Conservation (phyloP, 2,113 vertebrate genomes). For the Calonectris borealis region DNA sequence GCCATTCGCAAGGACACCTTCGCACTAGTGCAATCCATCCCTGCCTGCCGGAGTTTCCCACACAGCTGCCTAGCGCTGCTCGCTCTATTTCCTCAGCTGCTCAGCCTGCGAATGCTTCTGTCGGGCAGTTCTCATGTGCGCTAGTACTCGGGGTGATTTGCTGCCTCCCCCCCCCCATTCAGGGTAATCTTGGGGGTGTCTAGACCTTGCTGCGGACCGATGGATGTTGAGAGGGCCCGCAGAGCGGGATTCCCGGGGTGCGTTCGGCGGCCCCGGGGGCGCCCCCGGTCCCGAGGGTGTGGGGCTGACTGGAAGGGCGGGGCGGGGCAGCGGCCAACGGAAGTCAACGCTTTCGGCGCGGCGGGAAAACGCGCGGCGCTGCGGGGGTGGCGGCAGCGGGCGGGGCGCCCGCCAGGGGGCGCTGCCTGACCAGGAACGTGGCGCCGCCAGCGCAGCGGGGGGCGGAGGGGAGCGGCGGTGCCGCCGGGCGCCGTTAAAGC, state of each 20-base stretch:
- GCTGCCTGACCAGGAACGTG: background rate
- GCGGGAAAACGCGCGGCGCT: background rate
- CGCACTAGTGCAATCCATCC: accelerated
- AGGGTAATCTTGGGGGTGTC: background rate
- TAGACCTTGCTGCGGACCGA: background rate
- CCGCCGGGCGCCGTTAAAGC: accelerated
- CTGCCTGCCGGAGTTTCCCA: background rate
- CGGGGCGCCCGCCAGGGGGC: background rate
- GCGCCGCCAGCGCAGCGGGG: too few species aligned
- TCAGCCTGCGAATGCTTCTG: accelerated
- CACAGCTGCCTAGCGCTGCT: background rate
- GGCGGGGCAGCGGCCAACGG: background rate
- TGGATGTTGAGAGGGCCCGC: accelerated
- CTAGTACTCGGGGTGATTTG: accelerated
- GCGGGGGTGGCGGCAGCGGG: too few species aligned
- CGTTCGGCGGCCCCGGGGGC: too few species aligned
- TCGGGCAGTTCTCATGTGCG: accelerated
- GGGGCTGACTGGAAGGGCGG: too few species aligned
- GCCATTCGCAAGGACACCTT: background rate
- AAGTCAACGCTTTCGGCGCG: too few species aligned
- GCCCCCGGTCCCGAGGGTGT: too few species aligned
- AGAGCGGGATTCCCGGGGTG: accelerated
- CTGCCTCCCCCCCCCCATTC: accelerated
- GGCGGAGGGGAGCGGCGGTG: accelerated
- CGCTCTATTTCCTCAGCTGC: background rate